Evolutionary conservation across 2,113 vertebrate genomes (phyloP), one percentile per base, ranked within the genome.

Genomic region (Pseudolaguvia tuberculata): DNA sequence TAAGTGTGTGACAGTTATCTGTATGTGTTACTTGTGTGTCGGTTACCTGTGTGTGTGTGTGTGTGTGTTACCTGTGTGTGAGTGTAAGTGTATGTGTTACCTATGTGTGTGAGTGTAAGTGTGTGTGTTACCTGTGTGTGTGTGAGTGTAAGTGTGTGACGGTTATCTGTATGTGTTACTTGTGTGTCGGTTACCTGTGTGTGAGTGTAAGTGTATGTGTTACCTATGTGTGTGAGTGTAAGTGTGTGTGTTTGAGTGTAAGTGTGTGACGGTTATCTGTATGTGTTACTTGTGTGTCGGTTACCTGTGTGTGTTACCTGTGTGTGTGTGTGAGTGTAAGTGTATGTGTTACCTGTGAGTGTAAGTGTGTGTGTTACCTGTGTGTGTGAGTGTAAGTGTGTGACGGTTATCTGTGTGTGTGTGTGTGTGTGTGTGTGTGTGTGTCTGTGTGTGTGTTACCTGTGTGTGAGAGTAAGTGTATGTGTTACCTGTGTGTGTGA

Each of bases 221-320:
- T 88, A 93, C 94, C 91, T 96, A 84, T 96, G 91, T 1, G 91
- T 72, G 0, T 71, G n/a, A n/a, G n/a, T n/a, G n/a, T n/a, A n/a
- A n/a, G n/a, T 35, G n/a, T 53, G 39, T 50, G 47, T 42, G 53
- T 31, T n/a, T n/a, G n/a, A n/a, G n/a, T n/a, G n/a, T n/a, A n/a
- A n/a, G n/a, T n/a, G n/a, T n/a, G n/a, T n/a, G n/a, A n/a, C n/a
- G n/a, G 31, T 42, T 88, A 93, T 94, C 91, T 96, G 84, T 96
- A 91, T 1, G 91, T 72, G 0, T 71, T 89, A n/a, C n/a, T n/a
- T 35, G n/a, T 53, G 39, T 50, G 47, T 42, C 47, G 23, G 31
- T 42, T 88, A 93, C 94, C 91, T 96, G 84, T 96, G 91, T 1
- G 91, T 72, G 20, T 45, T 14, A 14, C n/a, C 13, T 42, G 23